These are phyloP conservation scores for Huso huso DNA, from an alignment of 2,797 vertebrate species.

Conservation along the genomic window DNA sequence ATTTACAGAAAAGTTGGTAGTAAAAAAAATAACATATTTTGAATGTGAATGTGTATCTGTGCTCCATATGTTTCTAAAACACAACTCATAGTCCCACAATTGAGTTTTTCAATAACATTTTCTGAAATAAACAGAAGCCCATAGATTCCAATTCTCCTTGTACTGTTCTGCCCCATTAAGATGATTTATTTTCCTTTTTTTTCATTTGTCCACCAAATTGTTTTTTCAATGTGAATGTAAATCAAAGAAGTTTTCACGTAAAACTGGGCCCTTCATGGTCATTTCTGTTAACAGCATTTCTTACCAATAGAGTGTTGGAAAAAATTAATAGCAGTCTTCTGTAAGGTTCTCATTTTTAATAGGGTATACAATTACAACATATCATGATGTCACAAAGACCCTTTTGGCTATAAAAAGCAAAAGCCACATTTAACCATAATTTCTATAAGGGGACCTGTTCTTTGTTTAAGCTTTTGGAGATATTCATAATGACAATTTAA, in stretches of 20 bases:
- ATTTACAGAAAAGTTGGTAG: background rate
- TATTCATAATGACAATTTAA: background rate
- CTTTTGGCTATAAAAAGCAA: background rate
- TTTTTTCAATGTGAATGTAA: constrained; percentile 44
- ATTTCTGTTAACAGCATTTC: constrained; percentile 54
- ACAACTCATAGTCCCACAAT: constrained; percentile 25
- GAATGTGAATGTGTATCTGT: constrained; percentile 30
- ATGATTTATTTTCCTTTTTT: constrained; percentile 55
- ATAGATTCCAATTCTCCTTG: constrained; percentile 43
- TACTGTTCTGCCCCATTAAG: constrained; percentile 53
- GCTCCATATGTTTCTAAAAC: constrained; percentile 46
- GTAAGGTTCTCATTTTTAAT: background rate
- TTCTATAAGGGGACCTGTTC: background rate
- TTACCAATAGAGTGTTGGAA: constrained; percentile 39
- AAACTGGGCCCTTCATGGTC: constrained; percentile 46
- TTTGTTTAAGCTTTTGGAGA: background rate
- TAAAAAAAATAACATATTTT: background rate
- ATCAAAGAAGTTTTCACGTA: constrained; percentile 42
- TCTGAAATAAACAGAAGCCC: constrained; percentile 13
- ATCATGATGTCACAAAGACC: background rate
- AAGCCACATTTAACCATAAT: background rate
- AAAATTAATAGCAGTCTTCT: constrained; percentile 30
- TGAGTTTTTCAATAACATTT: background rate
- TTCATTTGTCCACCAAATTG: constrained; percentile 57
- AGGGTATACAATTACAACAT: background rate